Evolutionary conservation across 2,113 vertebrate species (phyloP), one percentile per base, ranked within the genome.

Genomic region (Myiozetetes cayanensis): DNA sequence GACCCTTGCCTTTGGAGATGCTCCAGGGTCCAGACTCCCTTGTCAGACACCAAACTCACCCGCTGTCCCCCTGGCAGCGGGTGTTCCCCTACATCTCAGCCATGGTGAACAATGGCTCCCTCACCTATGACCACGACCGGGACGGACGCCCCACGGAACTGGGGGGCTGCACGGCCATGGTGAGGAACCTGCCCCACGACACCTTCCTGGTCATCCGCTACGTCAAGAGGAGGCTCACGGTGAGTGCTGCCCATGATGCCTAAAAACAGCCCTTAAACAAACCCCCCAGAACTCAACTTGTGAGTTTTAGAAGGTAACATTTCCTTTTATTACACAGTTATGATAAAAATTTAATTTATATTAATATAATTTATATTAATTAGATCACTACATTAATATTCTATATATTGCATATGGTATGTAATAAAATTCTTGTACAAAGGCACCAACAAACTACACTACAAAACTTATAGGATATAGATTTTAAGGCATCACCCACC

Each of bases 201-300:
- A 99, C 98, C 77, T 99, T 99, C 98, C 97, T 99, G 62, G 99
- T 99, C 94, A 99, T 99, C 92, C 98, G 99, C 96, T 99, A 99
- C 7, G 97, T 99, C 67, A 99, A 99, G 81, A 98, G 98, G 94
- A 97, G 99, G n/a, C 98, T 99, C 46, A 99, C 99, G 84, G 99
- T 99, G 94, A 98, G 98, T 44, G 6, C 41, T 3, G 23, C 14
- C 6, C 2, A 37, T 14, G 14, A 27, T 16, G 25, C 50, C 50
- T 52, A 52, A 52, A 50, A 52, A 9, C 25, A 27, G 49, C 24
- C 27, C 50, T 52, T 52, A 52, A 27, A 50, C 25, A 50, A 50
- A 52, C 25, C 25, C 50, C 50, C 25, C 14, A 28, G 28, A 52
- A 52, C 50, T 28, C 50, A 52, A 52, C 27, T 16, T 52, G 50